These are phyloP conservation scores for Vidua chalybeata DNA, from an alignment of 2,113 vertebrate species.

Conservation along the genomic window DNA sequence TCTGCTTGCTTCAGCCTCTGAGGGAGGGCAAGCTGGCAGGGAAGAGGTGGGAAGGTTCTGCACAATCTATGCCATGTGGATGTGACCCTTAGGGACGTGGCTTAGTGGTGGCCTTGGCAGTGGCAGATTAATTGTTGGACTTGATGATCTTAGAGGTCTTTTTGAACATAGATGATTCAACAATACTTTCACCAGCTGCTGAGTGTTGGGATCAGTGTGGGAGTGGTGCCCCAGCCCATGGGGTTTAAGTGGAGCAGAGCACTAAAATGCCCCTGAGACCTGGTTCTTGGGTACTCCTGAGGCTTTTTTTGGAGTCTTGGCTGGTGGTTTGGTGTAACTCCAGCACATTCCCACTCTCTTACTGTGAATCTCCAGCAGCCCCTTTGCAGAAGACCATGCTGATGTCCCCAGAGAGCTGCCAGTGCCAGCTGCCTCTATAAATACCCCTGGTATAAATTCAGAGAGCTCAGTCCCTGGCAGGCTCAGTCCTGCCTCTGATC, in stretches of 20 bases:
- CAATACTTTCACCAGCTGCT: background rate
- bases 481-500: slow-evolving; percentile 19
- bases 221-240: background rate
- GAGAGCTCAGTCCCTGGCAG: background rate
- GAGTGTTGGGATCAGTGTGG: background rate
- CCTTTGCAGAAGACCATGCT: background rate
- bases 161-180: background rate
- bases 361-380: background rate
- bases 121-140: background rate
- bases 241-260: background rate
- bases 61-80: background rate
- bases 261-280: background rate
- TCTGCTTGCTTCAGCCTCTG: rapidly evolving
- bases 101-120: background rate
- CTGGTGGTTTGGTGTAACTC: background rate
- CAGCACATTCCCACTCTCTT: background rate
- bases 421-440: slow-evolving; percentile 34
- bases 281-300: background rate
- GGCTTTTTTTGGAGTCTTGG: background rate
- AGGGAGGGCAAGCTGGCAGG: background rate
- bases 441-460: slow-evolving; percentile 26
- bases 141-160: rapidly evolving
- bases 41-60: background rate
- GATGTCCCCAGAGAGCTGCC: background rate
- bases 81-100: background rate